These are phyloP conservation scores for Melanotaenia maccullochi DNA, from an alignment of 2,797 vertebrate genomes.

Conservation along the genomic window DNA sequence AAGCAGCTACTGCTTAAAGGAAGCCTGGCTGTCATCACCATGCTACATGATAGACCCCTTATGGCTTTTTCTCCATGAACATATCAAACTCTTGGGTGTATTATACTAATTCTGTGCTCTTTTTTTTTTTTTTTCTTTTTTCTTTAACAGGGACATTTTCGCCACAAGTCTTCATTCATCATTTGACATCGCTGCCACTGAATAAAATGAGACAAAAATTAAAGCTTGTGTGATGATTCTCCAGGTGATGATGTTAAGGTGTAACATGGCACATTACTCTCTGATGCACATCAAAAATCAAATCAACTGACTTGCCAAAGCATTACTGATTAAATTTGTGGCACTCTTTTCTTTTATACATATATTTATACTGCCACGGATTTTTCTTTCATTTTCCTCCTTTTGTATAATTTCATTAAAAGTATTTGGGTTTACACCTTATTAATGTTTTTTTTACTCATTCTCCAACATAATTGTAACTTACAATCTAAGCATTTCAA, in stretches of 20 bases:
- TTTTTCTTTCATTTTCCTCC: conserved; percentile 19
- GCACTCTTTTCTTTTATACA: conserved; percentile 33
- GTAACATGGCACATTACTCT: conserved; percentile 78
- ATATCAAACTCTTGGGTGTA: neutral
- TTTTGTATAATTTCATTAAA: conserved; percentile 21
- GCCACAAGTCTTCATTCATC: conserved; percentile 98
- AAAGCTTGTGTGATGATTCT: conserved; percentile 45
- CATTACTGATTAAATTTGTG: conserved; percentile 69
- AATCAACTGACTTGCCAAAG: conserved; percentile 83
- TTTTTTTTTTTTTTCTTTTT: conserved; percentile 45
- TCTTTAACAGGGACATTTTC: conserved; percentile 91
- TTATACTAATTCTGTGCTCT: neutral
- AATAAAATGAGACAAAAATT: conserved; percentile 51
- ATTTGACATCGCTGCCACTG: conserved; percentile 88
- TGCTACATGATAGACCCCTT: neutral
- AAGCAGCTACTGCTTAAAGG: neutral
- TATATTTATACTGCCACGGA: conserved; percentile 15
- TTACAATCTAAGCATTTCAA: conserved; percentile 47
- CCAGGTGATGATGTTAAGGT: conserved; percentile 55
- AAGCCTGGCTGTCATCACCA: neutral
- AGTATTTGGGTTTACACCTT: conserved; percentile 11
- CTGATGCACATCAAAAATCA: conserved; percentile 75
- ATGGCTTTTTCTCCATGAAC: neutral
- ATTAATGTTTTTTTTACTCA: conserved; percentile 1
- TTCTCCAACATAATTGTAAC: conserved; percentile 37